Evolutionary conservation across 2,113 vertebrate species (phyloP).

Genomic region (Seriola dumerili): DNA sequence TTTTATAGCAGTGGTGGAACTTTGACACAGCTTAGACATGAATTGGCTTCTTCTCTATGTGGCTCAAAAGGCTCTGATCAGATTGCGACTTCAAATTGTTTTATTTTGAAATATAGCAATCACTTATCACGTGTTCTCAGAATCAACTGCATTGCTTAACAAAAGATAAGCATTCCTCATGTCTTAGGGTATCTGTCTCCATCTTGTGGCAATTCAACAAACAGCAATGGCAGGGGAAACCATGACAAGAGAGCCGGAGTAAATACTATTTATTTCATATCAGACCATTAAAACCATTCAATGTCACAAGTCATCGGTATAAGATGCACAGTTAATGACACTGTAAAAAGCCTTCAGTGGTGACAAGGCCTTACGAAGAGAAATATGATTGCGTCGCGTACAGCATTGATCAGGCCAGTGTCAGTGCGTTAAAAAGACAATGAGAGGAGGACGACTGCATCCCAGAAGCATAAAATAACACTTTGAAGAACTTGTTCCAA

Average conservation of each 20-base stretch:
- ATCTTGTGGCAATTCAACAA: constrained; percentile 32
- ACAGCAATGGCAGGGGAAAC: not conserved
- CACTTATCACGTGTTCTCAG: not conserved
- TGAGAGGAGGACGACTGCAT: not conserved
- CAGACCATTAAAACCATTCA: constrained; percentile 47
- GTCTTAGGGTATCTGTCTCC: constrained; percentile 16
- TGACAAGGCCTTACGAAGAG: not conserved
- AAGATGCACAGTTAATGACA: not conserved
- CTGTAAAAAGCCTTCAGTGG: not conserved
- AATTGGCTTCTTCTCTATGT: not conserved
- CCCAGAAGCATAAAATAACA: not conserved
- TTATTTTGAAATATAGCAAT: not conserved
- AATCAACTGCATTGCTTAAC: no score
- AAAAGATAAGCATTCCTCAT: not conserved
- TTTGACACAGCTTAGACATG: not conserved
- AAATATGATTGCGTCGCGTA: not conserved
- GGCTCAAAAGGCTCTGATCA: not conserved
- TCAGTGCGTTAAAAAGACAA: not conserved
- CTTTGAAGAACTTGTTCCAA: not conserved
- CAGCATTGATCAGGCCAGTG: constrained; percentile 1
- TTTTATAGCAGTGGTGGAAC: not conserved
- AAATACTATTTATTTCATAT: constrained; percentile 72
- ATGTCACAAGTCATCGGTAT: constrained; percentile 29
- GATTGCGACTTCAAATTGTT: not conserved
- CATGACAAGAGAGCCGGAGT: constrained; percentile 1